Base-by-base conservation (phyloP, 2,797 vertebrate genomes). In the Mormyrops attenuatus region DNA sequence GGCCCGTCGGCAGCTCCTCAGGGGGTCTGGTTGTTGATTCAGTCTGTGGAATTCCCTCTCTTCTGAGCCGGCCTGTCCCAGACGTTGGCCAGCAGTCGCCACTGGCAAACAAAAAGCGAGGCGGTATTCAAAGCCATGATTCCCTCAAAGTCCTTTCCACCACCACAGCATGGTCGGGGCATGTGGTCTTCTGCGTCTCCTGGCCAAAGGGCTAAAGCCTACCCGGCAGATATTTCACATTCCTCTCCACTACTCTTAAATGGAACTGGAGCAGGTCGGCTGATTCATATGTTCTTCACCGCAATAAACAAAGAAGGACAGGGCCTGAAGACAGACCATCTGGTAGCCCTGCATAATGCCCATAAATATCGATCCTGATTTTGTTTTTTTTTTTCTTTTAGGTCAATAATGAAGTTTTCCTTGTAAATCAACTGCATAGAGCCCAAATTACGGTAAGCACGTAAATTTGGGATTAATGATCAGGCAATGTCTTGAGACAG, bases 221-320 rank as follows among this genome's bases (percentile, higher is more conserved):
- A n/a, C 57, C 82, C 57, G n/a, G 57, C 80, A 85, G 88, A 88
- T 53, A 80, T 80, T 80, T 73, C 69, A 80, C 66, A 80, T 80
- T 88, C 49, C 50, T 88, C 66, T 34, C 49, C 63, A 53, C 20
- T 80, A 55, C 88, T 38, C 26, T 80, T 13, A 52, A 22, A 55
- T 26, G 53, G 53, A 88, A 63, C 11, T 60, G 85, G 30, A 87
- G 30, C 34, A 41, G 86, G 53, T 88, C 20, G 17, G 50, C 49
- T 63, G 86, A 88, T 88, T 60, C 86, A 86, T 55, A 34, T 20
- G 26, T 53, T 55, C 49, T 34, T 55, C 49, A 20, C 41, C 26
- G 26, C 85, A 34, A 34, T 50, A 86, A 55, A 86, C 85, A 86
- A 55, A 55, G 85, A 52, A 53, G 13, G 26, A 38, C 26, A 26